Conservation (phyloP, 2,888 invertebrate species). For the Diadegma fenestrale region DNA sequence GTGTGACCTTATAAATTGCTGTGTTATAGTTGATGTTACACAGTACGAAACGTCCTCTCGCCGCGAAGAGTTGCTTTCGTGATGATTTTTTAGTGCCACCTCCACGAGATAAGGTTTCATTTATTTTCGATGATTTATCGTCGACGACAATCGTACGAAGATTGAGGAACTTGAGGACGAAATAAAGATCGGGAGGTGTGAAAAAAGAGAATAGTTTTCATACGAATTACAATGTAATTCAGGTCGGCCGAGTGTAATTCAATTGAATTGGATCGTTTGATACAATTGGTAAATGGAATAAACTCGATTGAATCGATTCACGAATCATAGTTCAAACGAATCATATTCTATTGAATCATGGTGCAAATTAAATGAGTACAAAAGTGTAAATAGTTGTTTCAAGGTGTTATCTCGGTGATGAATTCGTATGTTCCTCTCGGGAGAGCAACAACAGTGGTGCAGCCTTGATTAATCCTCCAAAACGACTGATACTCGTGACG, state of each 20-base stretch:
- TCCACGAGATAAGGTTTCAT: slow-evolving; percentile 33
- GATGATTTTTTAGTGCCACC: slow-evolving; percentile 35
- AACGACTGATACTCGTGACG: not conserved
- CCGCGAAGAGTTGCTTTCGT: slow-evolving; percentile 49
- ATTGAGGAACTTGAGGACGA: not conserved
- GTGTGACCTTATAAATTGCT: slow-evolving; percentile 69
- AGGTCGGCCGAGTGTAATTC: not conserved
- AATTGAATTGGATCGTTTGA: slow-evolving; percentile 9
- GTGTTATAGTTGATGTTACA: slow-evolving; percentile 62
- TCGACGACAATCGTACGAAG: not conserved
- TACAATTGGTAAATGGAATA: slow-evolving; percentile 9
- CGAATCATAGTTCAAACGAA: not conserved
- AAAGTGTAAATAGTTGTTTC: not conserved
- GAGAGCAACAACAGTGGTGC: not conserved
- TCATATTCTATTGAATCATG: not conserved
- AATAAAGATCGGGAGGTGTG: not conserved
- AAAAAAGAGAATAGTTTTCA: not conserved
- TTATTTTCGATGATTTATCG: slow-evolving; percentile 15
- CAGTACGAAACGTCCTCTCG: slow-evolving; percentile 61
- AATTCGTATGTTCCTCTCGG: not conserved
- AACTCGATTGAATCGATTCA: not conserved
- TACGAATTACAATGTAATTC: not conserved
- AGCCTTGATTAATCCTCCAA: not conserved
- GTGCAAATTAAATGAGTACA: not conserved
- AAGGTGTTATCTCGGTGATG: not conserved